phyloP scores from a whole-genome alignment of 1,140 invertebrate species.

The Cheumatopsyche charites region DNA sequence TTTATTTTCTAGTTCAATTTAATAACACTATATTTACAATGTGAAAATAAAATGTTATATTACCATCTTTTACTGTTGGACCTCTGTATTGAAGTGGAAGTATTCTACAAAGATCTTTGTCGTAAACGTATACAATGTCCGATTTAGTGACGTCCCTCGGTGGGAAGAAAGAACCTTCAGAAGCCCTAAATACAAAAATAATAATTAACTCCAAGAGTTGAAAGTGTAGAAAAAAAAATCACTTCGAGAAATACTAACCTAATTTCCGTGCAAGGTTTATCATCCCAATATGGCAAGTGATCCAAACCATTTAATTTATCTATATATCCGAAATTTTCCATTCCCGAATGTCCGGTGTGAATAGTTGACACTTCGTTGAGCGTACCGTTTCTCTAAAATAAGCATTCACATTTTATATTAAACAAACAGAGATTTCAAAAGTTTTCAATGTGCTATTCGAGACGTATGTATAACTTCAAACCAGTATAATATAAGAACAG shows the following conservation, averaged over 20 bases:
- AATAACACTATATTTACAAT: background rate
- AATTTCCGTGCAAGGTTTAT: constrained; percentile 78
- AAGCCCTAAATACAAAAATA: constrained; percentile 63
- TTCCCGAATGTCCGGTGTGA: constrained; percentile 72
- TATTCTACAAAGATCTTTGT: constrained; percentile 84
- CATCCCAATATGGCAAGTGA: constrained; percentile 77
- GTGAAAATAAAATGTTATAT: constrained; percentile 31
- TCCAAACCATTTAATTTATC: constrained; percentile 78
- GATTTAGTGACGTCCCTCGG: constrained; percentile 73
- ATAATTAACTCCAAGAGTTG: too few relatives aligned
- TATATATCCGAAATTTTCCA: constrained; percentile 80
- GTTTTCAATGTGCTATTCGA: too few relatives aligned
- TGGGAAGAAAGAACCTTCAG: constrained; percentile 86
- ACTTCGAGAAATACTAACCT: constrained; percentile 51
- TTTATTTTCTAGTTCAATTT: background rate
- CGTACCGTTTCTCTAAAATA: constrained; percentile 78
- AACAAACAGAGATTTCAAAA: too few relatives aligned
- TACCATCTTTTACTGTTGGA: constrained; percentile 70
- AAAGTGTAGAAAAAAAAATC: background rate
- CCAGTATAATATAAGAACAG: too few relatives aligned
- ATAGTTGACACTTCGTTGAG: constrained; percentile 81
- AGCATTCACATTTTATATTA: too few relatives aligned
- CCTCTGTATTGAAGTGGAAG: constrained; percentile 75
- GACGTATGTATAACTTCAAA: too few relatives aligned
- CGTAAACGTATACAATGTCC: constrained; percentile 78